Conservation (phyloP, 1,140 invertebrate species). For the Fopius arisanus region DNA sequence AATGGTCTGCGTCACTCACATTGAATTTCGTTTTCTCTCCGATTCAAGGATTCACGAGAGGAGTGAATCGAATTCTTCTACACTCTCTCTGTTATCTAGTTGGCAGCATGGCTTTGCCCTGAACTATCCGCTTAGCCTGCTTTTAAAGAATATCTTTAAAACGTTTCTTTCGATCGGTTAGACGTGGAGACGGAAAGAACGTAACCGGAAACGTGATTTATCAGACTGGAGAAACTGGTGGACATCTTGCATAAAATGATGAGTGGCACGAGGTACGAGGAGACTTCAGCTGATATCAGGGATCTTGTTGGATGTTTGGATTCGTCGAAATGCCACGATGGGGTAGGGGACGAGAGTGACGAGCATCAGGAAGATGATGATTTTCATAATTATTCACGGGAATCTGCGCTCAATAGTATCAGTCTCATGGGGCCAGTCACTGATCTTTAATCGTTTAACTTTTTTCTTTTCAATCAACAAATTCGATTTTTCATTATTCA, state of each 20-base stretch:
- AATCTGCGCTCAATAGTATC: conserved; percentile 34
- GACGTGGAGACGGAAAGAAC: conserved; percentile 37
- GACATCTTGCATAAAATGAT: conserved; percentile 53
- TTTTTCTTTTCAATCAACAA: no score
- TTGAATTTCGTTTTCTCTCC: not conserved
- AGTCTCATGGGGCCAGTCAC: conserved; percentile 58
- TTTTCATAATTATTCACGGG: conserved; percentile 5
- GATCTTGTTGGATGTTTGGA: conserved; percentile 32
- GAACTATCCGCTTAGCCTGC: conserved; percentile 45
- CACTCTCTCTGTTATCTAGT: conserved; percentile 44
- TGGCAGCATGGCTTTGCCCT: conserved; percentile 49
- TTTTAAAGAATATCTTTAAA: conserved; percentile 47
- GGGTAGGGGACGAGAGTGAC: conserved; percentile 22
- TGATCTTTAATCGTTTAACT: no score
- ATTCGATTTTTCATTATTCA: no score
- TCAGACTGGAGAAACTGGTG: conserved; percentile 60
- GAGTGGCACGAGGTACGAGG: conserved; percentile 37
- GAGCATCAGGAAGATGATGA: conserved; percentile 27
- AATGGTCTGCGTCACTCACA: not conserved
- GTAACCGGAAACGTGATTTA: conserved; percentile 59
- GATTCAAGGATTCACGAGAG: not conserved
- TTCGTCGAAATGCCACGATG: conserved; percentile 10
- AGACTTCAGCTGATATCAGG: conserved; percentile 31
- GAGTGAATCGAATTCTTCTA: not conserved
- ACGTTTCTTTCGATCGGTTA: conserved; percentile 44